These are phyloP conservation scores for Indicator indicator DNA, from an alignment of 2,113 vertebrate genomes.

Conservation along the genomic window DNA sequence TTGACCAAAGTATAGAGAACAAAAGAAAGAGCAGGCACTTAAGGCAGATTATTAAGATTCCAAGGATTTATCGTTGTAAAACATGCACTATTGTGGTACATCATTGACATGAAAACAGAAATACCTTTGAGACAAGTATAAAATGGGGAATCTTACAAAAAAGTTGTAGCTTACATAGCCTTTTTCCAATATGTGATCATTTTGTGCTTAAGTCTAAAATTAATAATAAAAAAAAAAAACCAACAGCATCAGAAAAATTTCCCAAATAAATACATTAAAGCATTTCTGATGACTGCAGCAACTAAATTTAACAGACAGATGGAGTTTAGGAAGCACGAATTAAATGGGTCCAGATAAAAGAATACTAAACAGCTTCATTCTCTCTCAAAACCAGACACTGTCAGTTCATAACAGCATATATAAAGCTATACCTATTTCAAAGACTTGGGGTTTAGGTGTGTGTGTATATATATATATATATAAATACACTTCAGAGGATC, in stretches of 20 bases:
- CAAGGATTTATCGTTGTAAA: background rate
- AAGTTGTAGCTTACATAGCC: background rate
- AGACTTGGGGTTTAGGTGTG: background rate
- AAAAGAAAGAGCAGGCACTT: background rate
- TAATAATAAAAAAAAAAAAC: no score
- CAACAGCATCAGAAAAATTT: background rate
- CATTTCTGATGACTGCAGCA: background rate
- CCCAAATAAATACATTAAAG: background rate
- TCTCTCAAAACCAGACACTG: background rate
- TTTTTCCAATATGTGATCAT: background rate
- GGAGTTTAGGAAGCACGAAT: background rate
- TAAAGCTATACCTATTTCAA: background rate
- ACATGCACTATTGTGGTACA: background rate
- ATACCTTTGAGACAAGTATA: background rate
- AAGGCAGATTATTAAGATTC: background rate
- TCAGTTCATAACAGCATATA: background rate
- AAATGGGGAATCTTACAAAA: background rate
- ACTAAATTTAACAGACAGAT: background rate
- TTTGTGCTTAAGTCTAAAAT: background rate
- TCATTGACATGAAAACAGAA: constrained; percentile 21
- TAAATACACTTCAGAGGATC: background rate
- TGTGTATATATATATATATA: no score
- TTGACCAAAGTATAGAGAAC: background rate
- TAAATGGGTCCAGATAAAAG: background rate
- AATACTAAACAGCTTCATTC: background rate